Evolutionary conservation across 2,113 vertebrate genomes (phyloP).

Genomic region (Albula glossodonta): DNA sequence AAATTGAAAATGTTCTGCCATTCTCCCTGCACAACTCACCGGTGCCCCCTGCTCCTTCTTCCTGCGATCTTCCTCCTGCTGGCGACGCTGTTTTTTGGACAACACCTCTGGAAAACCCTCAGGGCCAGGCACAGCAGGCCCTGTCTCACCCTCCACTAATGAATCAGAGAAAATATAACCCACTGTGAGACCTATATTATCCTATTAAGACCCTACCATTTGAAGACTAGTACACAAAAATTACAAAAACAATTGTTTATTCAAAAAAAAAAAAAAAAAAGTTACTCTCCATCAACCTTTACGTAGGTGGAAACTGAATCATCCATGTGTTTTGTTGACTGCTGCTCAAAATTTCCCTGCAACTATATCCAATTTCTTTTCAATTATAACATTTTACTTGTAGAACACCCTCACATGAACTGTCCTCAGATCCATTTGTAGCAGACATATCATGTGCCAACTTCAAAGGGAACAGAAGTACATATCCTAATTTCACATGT

Average conservation of each 20-base stretch:
- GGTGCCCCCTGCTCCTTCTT: conserved; percentile 87
- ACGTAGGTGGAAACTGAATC: no score
- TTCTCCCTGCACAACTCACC: conserved; percentile 56
- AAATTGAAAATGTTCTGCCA: no score
- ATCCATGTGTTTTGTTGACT: no score
- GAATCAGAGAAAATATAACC: neutral
- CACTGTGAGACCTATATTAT: neutral
- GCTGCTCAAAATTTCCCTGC: no score
- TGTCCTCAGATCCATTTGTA: no score
- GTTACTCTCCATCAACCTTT: no score
- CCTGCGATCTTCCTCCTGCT: conserved; percentile 89
- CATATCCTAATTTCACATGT: neutral
- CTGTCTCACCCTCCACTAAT: conserved; percentile 76
- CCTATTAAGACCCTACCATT: neutral
- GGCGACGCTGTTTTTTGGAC: conserved; percentile 91
- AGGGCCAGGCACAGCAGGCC: conserved; percentile 58
- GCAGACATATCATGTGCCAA: no score
- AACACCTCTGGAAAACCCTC: conserved; percentile 89
- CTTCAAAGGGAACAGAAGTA: neutral
- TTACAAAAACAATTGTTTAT: neutral
- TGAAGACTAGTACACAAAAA: neutral
- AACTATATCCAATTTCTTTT: no score
- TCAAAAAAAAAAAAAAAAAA: neutral
- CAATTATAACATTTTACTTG: no score
- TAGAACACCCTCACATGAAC: no score